Evolutionary conservation across 2,888 invertebrate genomes (phyloP).

Genomic region (Agrypnus murinus): DNA sequence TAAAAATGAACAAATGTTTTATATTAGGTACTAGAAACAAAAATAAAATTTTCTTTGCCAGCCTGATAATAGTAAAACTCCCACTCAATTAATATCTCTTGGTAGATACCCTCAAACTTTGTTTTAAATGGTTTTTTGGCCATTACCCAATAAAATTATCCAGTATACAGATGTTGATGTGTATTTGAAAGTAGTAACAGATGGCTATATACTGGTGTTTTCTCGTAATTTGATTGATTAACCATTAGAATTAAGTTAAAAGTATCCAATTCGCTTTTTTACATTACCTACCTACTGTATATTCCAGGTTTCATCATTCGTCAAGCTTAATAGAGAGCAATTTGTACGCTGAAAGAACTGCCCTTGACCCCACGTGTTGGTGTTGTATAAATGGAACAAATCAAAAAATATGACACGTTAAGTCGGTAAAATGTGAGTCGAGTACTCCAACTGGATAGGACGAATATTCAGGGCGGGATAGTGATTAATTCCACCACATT

Average conservation of each 20-base stretch:
- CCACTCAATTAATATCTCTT: no score
- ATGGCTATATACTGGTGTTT: slow-evolving; percentile 30
- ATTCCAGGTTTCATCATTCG: background rate
- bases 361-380: slow-evolving; percentile 20
- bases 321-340: background rate
- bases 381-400: slow-evolving; percentile 10
- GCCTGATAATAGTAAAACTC: no score
- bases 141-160: slow-evolving; percentile 33
- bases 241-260: slow-evolving; percentile 6
- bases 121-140: slow-evolving; percentile 35
- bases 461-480: background rate
- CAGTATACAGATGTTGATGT: slow-evolving; percentile 27
- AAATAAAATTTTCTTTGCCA: no score
- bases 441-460: slow-evolving; percentile 14
- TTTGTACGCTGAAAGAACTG: background rate
- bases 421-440: slow-evolving; percentile 13
- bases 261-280: background rate
- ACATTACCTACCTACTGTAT: no score
- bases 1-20: no score
- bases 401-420: slow-evolving; percentile 14
- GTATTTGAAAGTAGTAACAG: slow-evolving; percentile 24
- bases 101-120: no score
- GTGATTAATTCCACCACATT: slow-evolving; percentile 19
- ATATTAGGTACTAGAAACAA: no score
- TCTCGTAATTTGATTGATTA: slow-evolving; percentile 29